Percentiles rank a stretch among this genome's conserved stretches.
phyloP scores from a whole-genome alignment of 1,140 invertebrate genomes.

The Eupristina koningsbergeri region DNA sequence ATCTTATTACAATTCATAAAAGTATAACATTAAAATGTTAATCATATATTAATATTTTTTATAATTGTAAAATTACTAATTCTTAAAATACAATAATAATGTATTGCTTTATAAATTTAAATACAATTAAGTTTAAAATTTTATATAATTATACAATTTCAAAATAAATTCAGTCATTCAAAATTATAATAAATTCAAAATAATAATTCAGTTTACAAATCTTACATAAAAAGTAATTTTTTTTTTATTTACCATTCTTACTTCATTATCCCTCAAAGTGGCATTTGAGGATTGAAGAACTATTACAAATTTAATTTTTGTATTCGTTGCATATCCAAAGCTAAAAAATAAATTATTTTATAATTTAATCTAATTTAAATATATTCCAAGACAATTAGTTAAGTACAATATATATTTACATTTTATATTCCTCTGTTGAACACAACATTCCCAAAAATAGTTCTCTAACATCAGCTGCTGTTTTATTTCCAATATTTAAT shows the following conservation, averaged over 20 bases:
- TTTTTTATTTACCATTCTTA: slow-evolving; percentile 90
- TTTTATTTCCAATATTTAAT: slow-evolving; percentile 80
- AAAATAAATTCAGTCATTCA: too few species aligned
- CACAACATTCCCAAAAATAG: slow-evolving; percentile 93
- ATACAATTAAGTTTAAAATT: too few species aligned
- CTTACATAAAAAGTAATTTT: too few species aligned
- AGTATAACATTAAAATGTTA: too few species aligned
- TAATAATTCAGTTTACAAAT: too few species aligned
- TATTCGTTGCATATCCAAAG: slow-evolving; percentile 98
- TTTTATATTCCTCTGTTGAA: slow-evolving; percentile 97
- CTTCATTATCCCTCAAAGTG: slow-evolving; percentile 93
- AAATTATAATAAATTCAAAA: too few species aligned
- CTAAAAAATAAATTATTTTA: slow-evolving; percentile 73
- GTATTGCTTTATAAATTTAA: too few species aligned
- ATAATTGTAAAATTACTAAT: not conserved
- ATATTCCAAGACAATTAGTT: not conserved
- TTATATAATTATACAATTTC: too few species aligned
- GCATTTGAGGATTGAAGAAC: slow-evolving; percentile 93
- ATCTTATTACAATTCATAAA: too few species aligned
- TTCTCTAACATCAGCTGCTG: slow-evolving; percentile 82
- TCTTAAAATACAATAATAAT: too few species aligned
- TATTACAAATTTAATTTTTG: slow-evolving; percentile 95
- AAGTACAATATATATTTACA: slow-evolving; percentile 76
- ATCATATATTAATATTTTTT: too few species aligned
- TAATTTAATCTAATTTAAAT: not conserved